phyloP scores from a whole-genome alignment of 2,888 invertebrate species.

The Sepiola atlantica region DNA sequence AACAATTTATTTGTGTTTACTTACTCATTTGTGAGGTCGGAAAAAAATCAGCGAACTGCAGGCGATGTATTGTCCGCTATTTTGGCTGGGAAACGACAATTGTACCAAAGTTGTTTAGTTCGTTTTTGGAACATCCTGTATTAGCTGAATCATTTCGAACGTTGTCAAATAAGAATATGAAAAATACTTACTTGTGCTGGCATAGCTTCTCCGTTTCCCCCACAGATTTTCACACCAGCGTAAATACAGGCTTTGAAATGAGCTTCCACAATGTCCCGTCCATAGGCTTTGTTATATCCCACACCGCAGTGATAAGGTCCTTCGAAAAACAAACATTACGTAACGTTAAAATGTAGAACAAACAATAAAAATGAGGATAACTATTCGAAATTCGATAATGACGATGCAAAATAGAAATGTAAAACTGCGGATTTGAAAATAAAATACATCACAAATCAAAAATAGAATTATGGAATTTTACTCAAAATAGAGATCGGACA shows the following conservation, averaged over 20 bases:
- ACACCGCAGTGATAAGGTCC: constrained; percentile 99
- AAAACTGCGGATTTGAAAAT: not conserved
- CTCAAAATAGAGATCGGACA: too few relatives aligned
- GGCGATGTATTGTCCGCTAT: too few relatives aligned
- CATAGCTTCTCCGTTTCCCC: constrained; percentile 99
- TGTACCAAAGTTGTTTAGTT: too few relatives aligned
- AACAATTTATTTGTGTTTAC: too few relatives aligned
- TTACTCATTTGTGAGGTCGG: too few relatives aligned
- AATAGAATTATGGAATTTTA: not conserved
- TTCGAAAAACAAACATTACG: constrained; percentile 59
- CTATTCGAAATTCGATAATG: not conserved
- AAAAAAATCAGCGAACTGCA: too few relatives aligned
- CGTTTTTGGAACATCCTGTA: too few relatives aligned
- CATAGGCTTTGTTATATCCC: constrained; percentile 95
- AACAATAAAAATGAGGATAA: not conserved
- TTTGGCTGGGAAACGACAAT: too few relatives aligned
- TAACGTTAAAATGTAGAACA: not conserved
- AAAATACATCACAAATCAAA: not conserved
- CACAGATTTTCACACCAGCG: constrained; percentile 92
- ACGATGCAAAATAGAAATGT: too few relatives aligned
- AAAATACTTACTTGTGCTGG: constrained; percentile 83
- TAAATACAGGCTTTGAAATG: constrained; percentile 96
- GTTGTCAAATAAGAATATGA: not conserved
- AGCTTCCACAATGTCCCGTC: constrained; percentile 95
- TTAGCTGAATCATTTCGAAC: not conserved